Percentiles rank a stretch among this genome's conserved stretches.
Evolutionary conservation across 1,140 invertebrate species (phyloP).

Genomic region (Orchesella cincta): DNA sequence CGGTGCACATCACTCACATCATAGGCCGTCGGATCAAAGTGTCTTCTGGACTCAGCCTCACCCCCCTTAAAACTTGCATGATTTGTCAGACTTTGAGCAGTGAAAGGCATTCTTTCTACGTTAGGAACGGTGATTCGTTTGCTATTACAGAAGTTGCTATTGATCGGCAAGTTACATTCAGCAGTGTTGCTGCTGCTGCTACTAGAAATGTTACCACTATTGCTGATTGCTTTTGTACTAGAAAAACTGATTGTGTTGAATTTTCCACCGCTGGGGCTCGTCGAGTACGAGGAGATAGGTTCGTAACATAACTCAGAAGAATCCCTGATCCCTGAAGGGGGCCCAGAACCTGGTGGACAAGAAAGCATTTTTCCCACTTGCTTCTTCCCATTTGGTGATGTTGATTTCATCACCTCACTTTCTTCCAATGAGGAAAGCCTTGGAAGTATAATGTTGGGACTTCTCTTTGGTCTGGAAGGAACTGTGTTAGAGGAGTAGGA

Average conservation of each 20-base stretch:
- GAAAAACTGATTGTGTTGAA: slow-evolving; percentile 9
- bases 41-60: background rate
- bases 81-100: background rate
- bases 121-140: background rate
- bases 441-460: background rate
- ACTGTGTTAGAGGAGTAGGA: slow-evolving; percentile 8
- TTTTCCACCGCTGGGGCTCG: background rate
- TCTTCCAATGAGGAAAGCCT: background rate
- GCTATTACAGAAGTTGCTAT: background rate
- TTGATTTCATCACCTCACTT: background rate
- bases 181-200: background rate
- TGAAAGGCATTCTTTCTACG: background rate
- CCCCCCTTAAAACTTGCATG: background rate
- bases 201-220: background rate
- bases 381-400: background rate
- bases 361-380: background rate
- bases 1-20: slow-evolving; percentile 6
- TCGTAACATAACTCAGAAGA: background rate
- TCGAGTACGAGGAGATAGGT: background rate
- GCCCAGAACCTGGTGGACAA: background rate
- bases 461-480: background rate
- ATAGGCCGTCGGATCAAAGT: background rate
- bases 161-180: background rate
- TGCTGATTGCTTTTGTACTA: slow-evolving; percentile 2
- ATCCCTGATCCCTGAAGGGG: too few relatives aligned